Base-by-base conservation (phyloP, 2,113 vertebrate genomes). In the Centropus bengalensis region DNA sequence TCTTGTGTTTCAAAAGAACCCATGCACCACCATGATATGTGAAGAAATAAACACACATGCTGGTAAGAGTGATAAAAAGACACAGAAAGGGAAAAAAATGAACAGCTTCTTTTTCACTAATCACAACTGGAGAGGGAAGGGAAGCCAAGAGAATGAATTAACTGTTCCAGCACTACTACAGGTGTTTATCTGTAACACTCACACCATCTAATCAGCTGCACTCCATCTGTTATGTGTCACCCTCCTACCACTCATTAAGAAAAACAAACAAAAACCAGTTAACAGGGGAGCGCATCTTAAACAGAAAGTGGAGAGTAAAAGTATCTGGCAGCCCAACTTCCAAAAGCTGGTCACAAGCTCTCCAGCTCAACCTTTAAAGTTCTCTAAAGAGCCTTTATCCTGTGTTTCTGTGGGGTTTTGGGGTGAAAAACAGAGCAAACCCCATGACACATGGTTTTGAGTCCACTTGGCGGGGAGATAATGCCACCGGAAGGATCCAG, bases 151-250 rank as follows among this genome's bases (percentile, higher is more conserved):
- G 45, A 88, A 88, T 17, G 33, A 81, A 67, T 38, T 74, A 62
- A 64, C 47, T 75, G 52, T 66, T 68, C 44, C 70, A 55, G 49
- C 23, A 44, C 73, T 76, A 47, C 77, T 93, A 51, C 40, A 91
- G 91, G 91, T 89, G 81, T 78, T 92, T 91, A 88, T 74, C 94
- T 88, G 2, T 1, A 20, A 19, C 5, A 18, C 42, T 89, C 44
- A n/a, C 45, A 56, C 10, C 68, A 77, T n/a, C 82, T 95, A 76
- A 95, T 83, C 88, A 93, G 85, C 82, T 70, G 67, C 82, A 69
- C 82, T 83, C 68, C 92, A 90, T 86, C 91, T 94, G 94, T 32
- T 86, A 16, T 32, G 42, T 88, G 68, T 45, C 86, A 80, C 79
- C 66, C 86, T 45, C 70, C 75, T 80, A 69, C 32, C 9, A 14